phyloP scores from a whole-genome alignment of 92 coral and sea anemone species.

The Zoanthus sansibaricus region DNA sequence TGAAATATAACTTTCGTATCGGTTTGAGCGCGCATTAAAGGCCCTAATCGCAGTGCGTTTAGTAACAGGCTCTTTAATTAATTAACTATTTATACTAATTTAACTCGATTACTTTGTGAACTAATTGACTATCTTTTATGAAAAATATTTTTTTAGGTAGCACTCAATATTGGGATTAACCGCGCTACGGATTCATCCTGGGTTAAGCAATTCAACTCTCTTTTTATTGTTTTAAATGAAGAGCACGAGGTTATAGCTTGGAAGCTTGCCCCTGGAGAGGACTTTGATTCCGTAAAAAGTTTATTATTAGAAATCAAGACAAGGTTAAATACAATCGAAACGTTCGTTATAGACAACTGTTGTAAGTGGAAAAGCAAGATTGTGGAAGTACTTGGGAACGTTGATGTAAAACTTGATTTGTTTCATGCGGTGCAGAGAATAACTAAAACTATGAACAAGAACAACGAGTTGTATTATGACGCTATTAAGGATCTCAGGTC shows the following conservation, averaged over 20 bases:
- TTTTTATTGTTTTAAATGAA: conserved; percentile 61
- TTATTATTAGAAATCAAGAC: conserved; percentile 39
- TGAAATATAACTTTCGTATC: too few relatives aligned
- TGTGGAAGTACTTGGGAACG: conserved; percentile 49
- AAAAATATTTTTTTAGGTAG: neutral
- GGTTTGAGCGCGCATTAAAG: too few relatives aligned
- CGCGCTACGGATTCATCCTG: neutral
- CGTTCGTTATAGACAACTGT: conserved; percentile 61
- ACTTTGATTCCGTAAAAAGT: conserved; percentile 51
- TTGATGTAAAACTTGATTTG: conserved; percentile 35
- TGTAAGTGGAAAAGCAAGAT: conserved; percentile 62
- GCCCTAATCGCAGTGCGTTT: too few relatives aligned
- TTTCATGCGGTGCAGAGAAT: conserved; percentile 69
- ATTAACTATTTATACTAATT: neutral
- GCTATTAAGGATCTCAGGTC: conserved; percentile 12
- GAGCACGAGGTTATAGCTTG: conserved; percentile 57
- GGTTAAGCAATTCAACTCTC: conserved; percentile 23
- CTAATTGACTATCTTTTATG: neutral
- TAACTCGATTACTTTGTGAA: neutral
- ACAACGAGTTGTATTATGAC: conserved; percentile 39
- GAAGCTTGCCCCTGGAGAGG: conserved; percentile 55
- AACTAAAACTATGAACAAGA: conserved; percentile 48
- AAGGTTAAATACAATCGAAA: conserved; percentile 33
- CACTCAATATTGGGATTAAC: neutral
- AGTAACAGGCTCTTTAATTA: neutral